Percentiles rank a stretch among this genome's conserved stretches.
phyloP scores from a whole-genome alignment of 2,888 invertebrate genomes.

The Callyntrura sp. region DNA sequence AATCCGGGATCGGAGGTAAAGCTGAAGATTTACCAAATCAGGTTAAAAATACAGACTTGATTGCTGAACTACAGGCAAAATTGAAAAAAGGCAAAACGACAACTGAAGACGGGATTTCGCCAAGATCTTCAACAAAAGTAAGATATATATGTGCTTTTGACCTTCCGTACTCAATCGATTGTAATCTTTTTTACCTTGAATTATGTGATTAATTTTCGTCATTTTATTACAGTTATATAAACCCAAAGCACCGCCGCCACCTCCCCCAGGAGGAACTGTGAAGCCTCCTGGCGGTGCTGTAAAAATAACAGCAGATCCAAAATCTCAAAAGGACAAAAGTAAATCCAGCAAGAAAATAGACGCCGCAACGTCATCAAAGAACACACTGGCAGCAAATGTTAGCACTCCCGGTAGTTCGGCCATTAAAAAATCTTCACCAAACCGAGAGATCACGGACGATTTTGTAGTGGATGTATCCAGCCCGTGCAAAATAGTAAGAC shows the following conservation, averaged over 20 bases:
- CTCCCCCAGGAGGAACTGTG: conserved; percentile 77
- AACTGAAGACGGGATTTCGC: conserved; percentile 37
- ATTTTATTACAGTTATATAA: conserved; percentile 76
- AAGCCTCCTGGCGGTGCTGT: conserved; percentile 74
- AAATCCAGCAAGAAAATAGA: background rate
- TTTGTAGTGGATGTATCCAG: conserved; percentile 83
- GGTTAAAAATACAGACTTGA: conserved; percentile 82
- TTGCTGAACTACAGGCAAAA: conserved; percentile 83
- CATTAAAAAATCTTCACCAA: background rate
- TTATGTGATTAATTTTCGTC: conserved; percentile 23
- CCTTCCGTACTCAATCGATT: too few species aligned
- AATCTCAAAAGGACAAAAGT: background rate
- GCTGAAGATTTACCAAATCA: conserved; percentile 82
- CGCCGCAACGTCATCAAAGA: background rate
- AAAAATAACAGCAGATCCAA: conserved; percentile 34
- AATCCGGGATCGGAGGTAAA: background rate
- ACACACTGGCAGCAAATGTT: background rate
- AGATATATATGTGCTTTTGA: too few species aligned
- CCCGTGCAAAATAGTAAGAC: conserved; percentile 83
- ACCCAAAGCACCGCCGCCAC: conserved; percentile 83
- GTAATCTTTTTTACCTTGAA: background rate
- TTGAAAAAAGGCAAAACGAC: conserved; percentile 78
- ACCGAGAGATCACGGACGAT: conserved; percentile 74
- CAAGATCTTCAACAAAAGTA: conserved; percentile 72
- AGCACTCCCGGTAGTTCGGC: background rate